These are phyloP conservation scores for Schlechtendalia chinensis DNA, from an alignment of 1,140 invertebrate genomes.

Conservation along the genomic window DNA sequence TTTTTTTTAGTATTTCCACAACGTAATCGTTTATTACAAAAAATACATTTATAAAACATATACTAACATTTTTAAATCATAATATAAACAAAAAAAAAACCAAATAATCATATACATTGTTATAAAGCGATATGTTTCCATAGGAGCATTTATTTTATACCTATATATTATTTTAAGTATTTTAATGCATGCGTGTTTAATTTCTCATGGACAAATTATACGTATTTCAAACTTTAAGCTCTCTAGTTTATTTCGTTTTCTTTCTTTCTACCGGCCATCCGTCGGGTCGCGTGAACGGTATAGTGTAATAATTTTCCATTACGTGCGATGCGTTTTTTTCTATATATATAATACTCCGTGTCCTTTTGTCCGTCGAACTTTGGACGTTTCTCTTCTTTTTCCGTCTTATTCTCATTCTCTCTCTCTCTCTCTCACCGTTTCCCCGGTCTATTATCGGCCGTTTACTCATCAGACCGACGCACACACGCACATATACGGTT, in stretches of 20 bases:
- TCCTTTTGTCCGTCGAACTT: background rate
- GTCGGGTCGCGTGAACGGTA: no score
- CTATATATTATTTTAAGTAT: conserved; percentile 50
- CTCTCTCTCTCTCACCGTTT: background rate
- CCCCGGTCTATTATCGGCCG: conserved; percentile 33
- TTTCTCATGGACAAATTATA: conserved; percentile 47
- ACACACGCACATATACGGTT: conserved; percentile 6
- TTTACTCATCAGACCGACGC: conserved; percentile 39
- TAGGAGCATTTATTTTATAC: conserved; percentile 49
- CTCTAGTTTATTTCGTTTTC: conserved; percentile 39
- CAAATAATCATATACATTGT: conserved; percentile 36
- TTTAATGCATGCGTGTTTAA: conserved; percentile 48
- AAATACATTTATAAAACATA: conserved; percentile 31
- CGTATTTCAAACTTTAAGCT: conserved; percentile 46
- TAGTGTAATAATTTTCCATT: background rate
- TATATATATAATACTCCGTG: background rate
- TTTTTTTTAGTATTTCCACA: conserved; percentile 39
- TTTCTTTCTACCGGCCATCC: background rate
- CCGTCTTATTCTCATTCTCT: background rate
- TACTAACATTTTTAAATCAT: conserved; percentile 46
- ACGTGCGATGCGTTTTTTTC: background rate
- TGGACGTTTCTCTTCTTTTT: conserved; percentile 3
- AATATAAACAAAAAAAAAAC: conserved; percentile 8
- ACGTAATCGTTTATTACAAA: conserved; percentile 42
- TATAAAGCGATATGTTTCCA: conserved; percentile 43